Percentiles rank a stretch among this genome's conserved stretches.
phyloP scores from a whole-genome alignment of 1,140 invertebrate genomes.

The Leguminivora glycinivorella region DNA sequence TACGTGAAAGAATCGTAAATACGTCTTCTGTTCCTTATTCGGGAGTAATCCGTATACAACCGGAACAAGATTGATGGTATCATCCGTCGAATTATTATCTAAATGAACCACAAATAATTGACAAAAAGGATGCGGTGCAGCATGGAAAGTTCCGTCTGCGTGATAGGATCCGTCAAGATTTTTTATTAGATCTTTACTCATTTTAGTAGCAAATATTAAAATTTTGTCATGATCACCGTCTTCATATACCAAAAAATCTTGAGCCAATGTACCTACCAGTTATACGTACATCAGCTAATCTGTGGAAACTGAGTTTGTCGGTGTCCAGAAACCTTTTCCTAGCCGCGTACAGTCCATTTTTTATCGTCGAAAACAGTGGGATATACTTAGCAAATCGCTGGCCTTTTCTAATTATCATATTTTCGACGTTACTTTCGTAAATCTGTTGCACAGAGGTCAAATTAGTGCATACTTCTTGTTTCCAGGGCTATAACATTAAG shows the following conservation, averaged over 20 bases:
- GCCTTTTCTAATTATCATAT: neutral
- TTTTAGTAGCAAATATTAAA: constrained; percentile 1
- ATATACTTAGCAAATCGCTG: neutral
- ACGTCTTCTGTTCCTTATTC: neutral
- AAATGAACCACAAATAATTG: neutral
- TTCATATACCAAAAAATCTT: constrained; percentile 10
- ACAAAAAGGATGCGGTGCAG: neutral
- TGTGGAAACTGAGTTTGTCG: neutral
- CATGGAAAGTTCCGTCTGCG: neutral
- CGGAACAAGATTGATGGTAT: neutral
- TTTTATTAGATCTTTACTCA: neutral
- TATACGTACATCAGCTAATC: neutral
- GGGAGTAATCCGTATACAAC: neutral
- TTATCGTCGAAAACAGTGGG: neutral
- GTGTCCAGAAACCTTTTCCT: neutral
- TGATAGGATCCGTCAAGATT: neutral
- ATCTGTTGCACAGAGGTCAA: neutral
- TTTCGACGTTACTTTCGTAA: neutral
- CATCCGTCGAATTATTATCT: neutral
- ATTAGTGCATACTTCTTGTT: neutral
- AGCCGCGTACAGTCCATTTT: neutral
- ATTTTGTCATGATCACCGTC: neutral
- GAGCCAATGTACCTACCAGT: neutral
- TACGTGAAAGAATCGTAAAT: neutral
- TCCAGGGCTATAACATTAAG: neutral